Base-by-base conservation (phyloP, 2,888 invertebrate genomes). In the Drosophila rubida region DNA sequence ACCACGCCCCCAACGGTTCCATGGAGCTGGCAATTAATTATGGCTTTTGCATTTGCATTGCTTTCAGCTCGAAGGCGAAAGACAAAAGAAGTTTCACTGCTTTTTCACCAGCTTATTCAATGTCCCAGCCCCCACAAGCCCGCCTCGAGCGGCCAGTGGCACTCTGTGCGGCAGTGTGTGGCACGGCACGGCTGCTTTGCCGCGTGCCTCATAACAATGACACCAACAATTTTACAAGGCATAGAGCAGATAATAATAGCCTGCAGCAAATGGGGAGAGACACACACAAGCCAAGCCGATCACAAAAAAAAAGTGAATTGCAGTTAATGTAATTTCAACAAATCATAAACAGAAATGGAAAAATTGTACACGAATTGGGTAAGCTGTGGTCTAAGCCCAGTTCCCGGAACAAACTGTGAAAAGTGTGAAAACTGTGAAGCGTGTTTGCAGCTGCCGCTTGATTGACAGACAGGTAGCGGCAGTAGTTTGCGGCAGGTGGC, bases 201-300 rank as follows among this genome's bases (percentile, higher is more conserved):
- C 75, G 66, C 76, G 79, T 82, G 79, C 80, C 85, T 60, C 64
- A 64, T 51, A 70, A 69, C 86, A 84, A 81, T 85, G 84, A 85
- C 84, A 85, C 81, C 66, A 54, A 76, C 87, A 85, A 85, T 85
- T 85, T 85, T 74, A 75, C 78, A 79, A 85, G 78, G 79, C 87
- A 85, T 78, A 80, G 84, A 85, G 81, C 84, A 86, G 68, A 85
- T 83, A 83, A 83, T 83, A 69, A 82, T 70, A 78, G 78, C 44
- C 22, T 62, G 41, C 30, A 48, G 35, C 30, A 45, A 30, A 27
- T 46, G 19, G 48, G 23, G 42, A 57, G 53, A 16, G 27, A 42
- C 41, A 50, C 19, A 32, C 6, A 39, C 37, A 50, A 69, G 54
- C 46, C 1, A 64, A 49, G 16, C 11, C 19, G 0, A 19, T n/a